Percentiles rank a stretch among this genome's conserved stretches.
Conservation (phyloP, 2,888 invertebrate genomes). For the Polyommatus iphigenia region DNA sequence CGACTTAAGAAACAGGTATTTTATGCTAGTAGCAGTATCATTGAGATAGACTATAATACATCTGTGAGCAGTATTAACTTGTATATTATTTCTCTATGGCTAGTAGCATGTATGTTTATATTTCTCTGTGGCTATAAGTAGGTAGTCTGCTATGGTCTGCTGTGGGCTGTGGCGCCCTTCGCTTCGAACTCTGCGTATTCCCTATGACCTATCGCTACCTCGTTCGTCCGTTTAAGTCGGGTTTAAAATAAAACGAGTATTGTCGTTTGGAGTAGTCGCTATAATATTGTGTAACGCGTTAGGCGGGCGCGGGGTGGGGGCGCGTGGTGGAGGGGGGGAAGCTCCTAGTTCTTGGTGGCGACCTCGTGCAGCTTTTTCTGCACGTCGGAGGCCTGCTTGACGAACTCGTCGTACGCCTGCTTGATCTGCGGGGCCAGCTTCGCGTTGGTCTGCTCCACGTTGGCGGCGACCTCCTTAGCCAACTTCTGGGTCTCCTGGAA, state of each 20-base stretch:
- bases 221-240: background rate
- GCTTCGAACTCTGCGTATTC: too few relatives aligned
- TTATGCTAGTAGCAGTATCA: too few relatives aligned
- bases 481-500: slow-evolving; percentile 62
- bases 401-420: slow-evolving; percentile 66
- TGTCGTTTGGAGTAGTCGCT: background rate
- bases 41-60: too few relatives aligned
- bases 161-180: too few relatives aligned
- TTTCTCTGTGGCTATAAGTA: too few relatives aligned
- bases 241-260: background rate
- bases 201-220: too few relatives aligned
- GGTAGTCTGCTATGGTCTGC: too few relatives aligned
- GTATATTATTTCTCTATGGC: too few relatives aligned
- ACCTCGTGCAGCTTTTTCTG: slow-evolving; percentile 69
- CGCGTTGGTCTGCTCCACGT: slow-evolving; percentile 62
- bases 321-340: slow-evolving; percentile 1
- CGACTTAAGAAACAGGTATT: too few relatives aligned
- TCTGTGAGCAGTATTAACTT: too few relatives aligned
- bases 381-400: slow-evolving; percentile 58
- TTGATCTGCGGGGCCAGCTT: slow-evolving; percentile 67
- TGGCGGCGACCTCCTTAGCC: slow-evolving; percentile 59
- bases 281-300: slow-evolving; percentile 1
- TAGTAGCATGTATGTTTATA: too few relatives aligned
- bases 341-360: slow-evolving; percentile 60
- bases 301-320: background rate